Base-by-base conservation (phyloP, 2,888 invertebrate species). In the Amphipyra tragopoginis region DNA sequence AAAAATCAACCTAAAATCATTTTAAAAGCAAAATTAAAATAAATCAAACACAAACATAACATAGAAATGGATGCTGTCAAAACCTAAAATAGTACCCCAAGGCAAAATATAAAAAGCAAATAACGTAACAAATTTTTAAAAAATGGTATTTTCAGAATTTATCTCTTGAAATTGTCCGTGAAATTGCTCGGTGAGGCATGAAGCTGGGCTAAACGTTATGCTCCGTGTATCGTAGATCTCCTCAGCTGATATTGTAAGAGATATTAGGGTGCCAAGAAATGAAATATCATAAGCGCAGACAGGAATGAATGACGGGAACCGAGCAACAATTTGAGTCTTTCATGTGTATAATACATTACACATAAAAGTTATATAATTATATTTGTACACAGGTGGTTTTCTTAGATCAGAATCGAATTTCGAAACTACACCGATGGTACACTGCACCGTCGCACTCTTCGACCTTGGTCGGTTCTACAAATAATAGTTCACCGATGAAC, bases 81-180 rank as follows among this genome's bases (percentile, higher is more conserved):
- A 60, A 57, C 61, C 42, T 54, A 55, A 75, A 60, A 75, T 71
- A 57, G 48, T 51, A 44, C 51, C 44, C 29, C 5, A 45, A 53
- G 50, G 52, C 42, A 73, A 61, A 62, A 68, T 59, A 13, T 44
- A 5, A 38, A n/a, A 38, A 72, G 61, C 61, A 80, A 81, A 81
- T 77, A 73, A 62, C 58, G 68, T 58, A 72, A 56, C 58, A 75
- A 78, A 77, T 72, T 83, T 21, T 21, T 82, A 75, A 73, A 82
- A 82, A 80, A 82, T 80, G 73, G 72, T 73, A 73, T 79, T 83
- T 82, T 80, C 72, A 52, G 73, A 83, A 83, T 82, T 77, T 83
- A 78, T 79, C 76, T 80, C 75, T 65, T 71, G 78, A 84, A 84
- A 84, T 84, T 81, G 82, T 75, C 74, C 74, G 81, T 82, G 77